Conservation (phyloP, 2,113 vertebrate species). For the Nannospalax galili region DNA sequence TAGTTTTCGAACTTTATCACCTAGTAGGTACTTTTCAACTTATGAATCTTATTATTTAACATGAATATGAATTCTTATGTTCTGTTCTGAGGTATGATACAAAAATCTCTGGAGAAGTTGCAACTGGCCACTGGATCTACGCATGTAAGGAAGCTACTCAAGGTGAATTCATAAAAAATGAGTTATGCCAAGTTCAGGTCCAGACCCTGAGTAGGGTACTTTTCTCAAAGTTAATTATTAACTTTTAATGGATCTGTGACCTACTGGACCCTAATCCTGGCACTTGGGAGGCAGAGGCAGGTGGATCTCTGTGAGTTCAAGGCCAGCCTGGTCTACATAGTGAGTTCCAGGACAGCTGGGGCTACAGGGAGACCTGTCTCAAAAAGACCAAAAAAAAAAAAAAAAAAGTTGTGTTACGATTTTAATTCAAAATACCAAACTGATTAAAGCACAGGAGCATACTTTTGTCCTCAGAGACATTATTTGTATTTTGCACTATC, state of each 20-base stretch:
- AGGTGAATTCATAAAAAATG: neutral
- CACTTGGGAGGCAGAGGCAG: no score
- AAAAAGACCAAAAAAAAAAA: no score
- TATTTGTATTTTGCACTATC: conserved; percentile 44
- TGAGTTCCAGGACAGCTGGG: no score
- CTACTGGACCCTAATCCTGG: neutral
- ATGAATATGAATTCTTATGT: no score
- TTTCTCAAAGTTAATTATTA: neutral
- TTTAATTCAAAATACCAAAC: neutral
- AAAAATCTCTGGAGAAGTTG: neutral
- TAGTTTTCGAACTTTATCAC: neutral
- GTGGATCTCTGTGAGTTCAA: no score
- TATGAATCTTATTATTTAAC: neutral
- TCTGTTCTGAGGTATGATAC: neutral
- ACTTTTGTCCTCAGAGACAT: neutral
- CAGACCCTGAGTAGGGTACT: neutral
- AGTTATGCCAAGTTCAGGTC: neutral
- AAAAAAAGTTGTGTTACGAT: neutral
- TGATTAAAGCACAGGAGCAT: neutral
- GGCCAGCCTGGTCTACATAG: no score
- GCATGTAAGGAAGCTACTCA: neutral
- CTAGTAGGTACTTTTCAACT: neutral
- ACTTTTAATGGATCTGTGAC: neutral
- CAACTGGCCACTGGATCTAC: neutral
- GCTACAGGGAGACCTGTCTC: no score